phyloP scores from a whole-genome alignment of 2,113 vertebrate species.

The Syngnathoides biaculeatus region DNA sequence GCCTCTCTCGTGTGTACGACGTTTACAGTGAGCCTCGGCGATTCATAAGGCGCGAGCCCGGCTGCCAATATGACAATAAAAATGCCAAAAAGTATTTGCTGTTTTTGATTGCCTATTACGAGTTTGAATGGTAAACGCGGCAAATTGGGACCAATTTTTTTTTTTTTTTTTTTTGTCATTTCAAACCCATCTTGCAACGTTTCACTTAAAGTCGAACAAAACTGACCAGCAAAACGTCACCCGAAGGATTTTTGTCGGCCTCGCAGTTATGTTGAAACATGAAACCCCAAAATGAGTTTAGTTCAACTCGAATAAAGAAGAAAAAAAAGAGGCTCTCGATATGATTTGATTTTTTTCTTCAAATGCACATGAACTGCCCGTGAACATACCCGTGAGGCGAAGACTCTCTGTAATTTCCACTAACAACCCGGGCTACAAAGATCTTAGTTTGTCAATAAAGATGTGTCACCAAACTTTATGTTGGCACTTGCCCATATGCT shows the following conservation, averaged over 20 bases:
- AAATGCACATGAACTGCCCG: not conserved
- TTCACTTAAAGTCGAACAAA: not conserved
- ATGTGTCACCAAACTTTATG: too few relatives aligned
- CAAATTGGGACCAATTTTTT: not conserved
- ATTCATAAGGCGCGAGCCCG: not conserved
- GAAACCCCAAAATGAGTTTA: too few relatives aligned
- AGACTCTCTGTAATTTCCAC: not conserved
- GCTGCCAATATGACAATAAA: not conserved
- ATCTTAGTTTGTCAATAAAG: too few relatives aligned
- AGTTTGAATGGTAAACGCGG: not conserved
- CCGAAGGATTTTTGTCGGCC: too few relatives aligned
- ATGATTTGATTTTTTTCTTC: too few relatives aligned
- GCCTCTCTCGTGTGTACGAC: conserved; percentile 3
- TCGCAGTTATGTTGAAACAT: too few relatives aligned
- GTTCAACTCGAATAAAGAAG: not conserved
- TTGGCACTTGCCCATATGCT: not conserved
- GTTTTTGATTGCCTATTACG: not conserved
- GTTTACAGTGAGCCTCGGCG: conserved; percentile 1
- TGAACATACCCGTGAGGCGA: not conserved
- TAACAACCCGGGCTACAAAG: too few relatives aligned
- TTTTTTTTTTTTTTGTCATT: not conserved
- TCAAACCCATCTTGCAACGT: not conserved
- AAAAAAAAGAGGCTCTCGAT: not conserved
- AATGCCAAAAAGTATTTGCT: not conserved
- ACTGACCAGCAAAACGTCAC: too few relatives aligned